These are phyloP conservation scores for Conops quadrifasciatus DNA, from an alignment of 2,888 invertebrate genomes.

Conservation along the genomic window DNA sequence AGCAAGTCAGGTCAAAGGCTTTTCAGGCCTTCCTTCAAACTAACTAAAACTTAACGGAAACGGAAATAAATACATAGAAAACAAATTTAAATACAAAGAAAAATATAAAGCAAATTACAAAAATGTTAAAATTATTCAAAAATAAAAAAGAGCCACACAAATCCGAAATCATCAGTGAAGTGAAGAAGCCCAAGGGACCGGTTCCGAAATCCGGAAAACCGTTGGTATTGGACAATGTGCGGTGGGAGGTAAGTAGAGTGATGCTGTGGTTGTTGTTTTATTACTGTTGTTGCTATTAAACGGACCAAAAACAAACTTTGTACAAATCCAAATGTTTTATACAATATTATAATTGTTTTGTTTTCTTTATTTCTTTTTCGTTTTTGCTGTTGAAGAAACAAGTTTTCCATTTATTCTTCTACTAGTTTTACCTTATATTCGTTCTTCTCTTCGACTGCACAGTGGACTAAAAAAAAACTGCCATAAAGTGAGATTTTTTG, in stretches of 20 bases:
- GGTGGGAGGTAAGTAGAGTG: conserved; percentile 64
- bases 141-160: conserved; percentile 59
- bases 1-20: conserved; percentile 11
- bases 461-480: too few relatives aligned
- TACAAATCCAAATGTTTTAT: background rate
- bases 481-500: too few relatives aligned
- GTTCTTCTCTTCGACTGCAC: too few relatives aligned
- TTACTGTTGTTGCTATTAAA: background rate
- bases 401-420: too few relatives aligned
- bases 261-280: background rate
- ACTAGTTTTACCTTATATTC: too few relatives aligned
- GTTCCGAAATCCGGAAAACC: conserved; percentile 60
- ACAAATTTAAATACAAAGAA: background rate
- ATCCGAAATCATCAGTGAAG: conserved; percentile 60
- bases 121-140: conserved; percentile 58
- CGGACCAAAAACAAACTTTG: background rate
- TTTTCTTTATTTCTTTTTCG: too few relatives aligned
- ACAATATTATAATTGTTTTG: too few relatives aligned
- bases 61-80: background rate
- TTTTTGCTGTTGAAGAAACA: too few relatives aligned
- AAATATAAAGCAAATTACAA: conserved; percentile 28
- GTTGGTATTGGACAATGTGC: conserved; percentile 59
- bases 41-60: background rate
- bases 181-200: conserved; percentile 52
- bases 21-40: background rate